Percentiles rank a stretch among this genome's conserved stretches.
phyloP scores from a whole-genome alignment of 2,797 vertebrate genomes.

The Kryptopterus vitreolus region DNA sequence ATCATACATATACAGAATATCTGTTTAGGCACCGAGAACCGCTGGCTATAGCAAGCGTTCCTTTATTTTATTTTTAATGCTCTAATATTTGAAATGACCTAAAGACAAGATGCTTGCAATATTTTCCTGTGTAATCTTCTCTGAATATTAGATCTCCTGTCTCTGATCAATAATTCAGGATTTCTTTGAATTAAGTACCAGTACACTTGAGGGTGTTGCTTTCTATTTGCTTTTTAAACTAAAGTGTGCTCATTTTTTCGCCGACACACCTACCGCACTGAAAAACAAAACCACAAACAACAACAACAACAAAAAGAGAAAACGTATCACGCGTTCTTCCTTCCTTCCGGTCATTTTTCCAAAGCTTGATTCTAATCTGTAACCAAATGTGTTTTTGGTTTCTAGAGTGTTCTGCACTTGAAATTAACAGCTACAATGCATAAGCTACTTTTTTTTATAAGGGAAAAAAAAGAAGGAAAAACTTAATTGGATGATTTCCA shows the following conservation, averaged over 20 bases:
- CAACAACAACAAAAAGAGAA: neutral
- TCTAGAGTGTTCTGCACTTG: slow-evolving; percentile 73
- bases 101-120: slow-evolving; percentile 64
- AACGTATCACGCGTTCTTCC: slow-evolving; percentile 64
- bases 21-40: neutral
- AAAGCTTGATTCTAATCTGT: slow-evolving; percentile 77
- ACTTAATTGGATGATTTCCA: neutral
- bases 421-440: slow-evolving; percentile 80
- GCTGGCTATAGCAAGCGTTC: neutral
- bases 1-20: neutral
- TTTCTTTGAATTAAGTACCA: slow-evolving; percentile 59
- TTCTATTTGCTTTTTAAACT: slow-evolving; percentile 62
- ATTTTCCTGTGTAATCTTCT: slow-evolving; percentile 74
- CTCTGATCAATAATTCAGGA: slow-evolving; percentile 77
- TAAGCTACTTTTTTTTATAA: slow-evolving; percentile 38
- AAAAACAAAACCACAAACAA: neutral
- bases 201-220: slow-evolving; percentile 62
- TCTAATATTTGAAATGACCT: neutral
- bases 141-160: slow-evolving; percentile 66
- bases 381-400: slow-evolving; percentile 75
- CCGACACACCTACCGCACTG: slow-evolving; percentile 36
- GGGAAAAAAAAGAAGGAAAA: neutral
- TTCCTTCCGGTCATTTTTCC: slow-evolving; percentile 76
- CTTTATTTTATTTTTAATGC: neutral
- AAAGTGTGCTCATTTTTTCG: slow-evolving; percentile 39